Evolutionary conservation across 2,113 vertebrate genomes (phyloP).

Genomic region (Dinomys branickii): DNA sequence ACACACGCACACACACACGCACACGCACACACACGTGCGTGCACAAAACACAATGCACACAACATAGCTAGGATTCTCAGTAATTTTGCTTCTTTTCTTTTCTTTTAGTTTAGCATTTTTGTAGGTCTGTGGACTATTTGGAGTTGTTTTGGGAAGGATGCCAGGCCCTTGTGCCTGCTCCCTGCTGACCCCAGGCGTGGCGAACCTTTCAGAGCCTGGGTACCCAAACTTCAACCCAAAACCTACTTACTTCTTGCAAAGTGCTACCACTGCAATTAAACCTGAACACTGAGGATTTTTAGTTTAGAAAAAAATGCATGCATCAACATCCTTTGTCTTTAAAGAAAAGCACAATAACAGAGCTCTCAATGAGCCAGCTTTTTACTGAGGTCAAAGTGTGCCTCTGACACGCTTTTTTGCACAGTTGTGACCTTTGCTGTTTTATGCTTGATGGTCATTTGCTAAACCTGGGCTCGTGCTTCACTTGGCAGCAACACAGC

Average conservation of each 20-base stretch:
- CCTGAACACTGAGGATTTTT: background rate
- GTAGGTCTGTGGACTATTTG: background rate
- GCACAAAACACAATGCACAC: background rate
- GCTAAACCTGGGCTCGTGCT: background rate
- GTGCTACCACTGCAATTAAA: background rate
- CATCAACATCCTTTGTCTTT: background rate
- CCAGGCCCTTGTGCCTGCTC: background rate
- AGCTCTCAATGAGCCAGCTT: background rate
- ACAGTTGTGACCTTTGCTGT: background rate
- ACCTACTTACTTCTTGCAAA: background rate
- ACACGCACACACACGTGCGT: background rate
- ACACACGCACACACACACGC: background rate
- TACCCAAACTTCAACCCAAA: background rate
- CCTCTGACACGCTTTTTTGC: background rate
- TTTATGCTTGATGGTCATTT: accelerated
- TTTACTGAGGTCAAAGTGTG: background rate
- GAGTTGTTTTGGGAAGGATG: background rate
- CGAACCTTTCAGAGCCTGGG: background rate
- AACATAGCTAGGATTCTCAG: background rate
- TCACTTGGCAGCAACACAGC: background rate
- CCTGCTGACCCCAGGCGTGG: background rate
- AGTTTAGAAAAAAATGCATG: background rate
- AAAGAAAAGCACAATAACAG: background rate
- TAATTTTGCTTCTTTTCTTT: too few species aligned
- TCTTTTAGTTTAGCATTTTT: too few species aligned